phyloP scores from a whole-genome alignment of 2,113 vertebrate species.

The Ursus arctos region DNA sequence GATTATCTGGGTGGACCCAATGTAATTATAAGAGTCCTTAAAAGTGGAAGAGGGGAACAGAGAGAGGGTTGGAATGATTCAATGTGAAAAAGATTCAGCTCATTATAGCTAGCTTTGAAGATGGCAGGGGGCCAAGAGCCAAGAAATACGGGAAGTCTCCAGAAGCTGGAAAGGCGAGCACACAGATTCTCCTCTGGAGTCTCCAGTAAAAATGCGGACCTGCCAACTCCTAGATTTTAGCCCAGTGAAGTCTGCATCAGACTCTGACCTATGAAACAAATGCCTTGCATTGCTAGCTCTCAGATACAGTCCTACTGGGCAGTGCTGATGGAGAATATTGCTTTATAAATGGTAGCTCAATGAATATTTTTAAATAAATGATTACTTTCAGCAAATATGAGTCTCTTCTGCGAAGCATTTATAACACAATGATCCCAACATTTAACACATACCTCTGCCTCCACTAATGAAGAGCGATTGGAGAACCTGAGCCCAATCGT shows the following conservation, averaged over 20 bases:
- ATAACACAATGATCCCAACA: neutral
- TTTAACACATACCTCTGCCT: neutral
- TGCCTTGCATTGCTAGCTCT: neutral
- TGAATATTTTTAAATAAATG: constrained; percentile 19
- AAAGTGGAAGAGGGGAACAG: neutral
- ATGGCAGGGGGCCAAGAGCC: neutral
- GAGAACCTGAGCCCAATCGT: neutral
- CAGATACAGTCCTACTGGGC: neutral
- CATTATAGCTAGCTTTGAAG: neutral
- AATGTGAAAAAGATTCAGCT: neutral
- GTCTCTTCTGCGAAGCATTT: constrained; percentile 3
- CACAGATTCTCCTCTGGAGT: accelerated
- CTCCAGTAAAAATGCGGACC: neutral
- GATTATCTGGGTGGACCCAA: neutral
- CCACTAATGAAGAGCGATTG: neutral
- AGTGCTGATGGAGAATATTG: neutral
- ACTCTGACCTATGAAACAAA: neutral
- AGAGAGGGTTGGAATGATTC: neutral
- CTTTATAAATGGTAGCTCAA: neutral
- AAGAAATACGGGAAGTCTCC: neutral
- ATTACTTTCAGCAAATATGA: neutral
- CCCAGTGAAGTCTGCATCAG: neutral
- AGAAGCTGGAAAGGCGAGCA: neutral
- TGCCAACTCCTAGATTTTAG: neutral
- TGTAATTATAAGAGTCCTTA: neutral